Conservation (phyloP, 2,888 invertebrate genomes). For the Mesorhabditis sp. region DNA sequence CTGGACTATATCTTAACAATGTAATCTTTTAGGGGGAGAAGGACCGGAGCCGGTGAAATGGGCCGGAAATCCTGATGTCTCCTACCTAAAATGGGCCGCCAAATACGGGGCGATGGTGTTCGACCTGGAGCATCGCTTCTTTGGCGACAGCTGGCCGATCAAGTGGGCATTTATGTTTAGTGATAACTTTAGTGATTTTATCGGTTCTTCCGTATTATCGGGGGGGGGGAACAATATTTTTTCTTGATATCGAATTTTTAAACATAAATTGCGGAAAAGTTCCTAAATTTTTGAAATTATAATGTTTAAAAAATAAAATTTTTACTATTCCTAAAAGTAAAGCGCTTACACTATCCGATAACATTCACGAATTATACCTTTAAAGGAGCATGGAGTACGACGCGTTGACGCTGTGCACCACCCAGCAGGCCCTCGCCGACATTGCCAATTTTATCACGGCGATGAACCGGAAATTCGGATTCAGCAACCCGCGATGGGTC, state of each 20-base stretch:
- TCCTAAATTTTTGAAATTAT: too few relatives aligned
- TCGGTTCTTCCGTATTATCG: too few relatives aligned
- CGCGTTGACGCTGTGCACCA: conserved; percentile 28
- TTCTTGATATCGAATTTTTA: too few relatives aligned
- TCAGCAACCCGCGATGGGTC: conserved; percentile 47
- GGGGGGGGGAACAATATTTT: too few relatives aligned
- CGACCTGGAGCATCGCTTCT: conserved; percentile 41
- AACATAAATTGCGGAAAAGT: too few relatives aligned
- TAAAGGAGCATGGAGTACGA: conserved; percentile 33
- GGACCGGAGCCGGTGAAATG: conserved; percentile 34
- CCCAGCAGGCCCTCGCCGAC: conserved; percentile 38
- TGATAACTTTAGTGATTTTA: too few relatives aligned
- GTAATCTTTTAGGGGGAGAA: conserved; percentile 18
- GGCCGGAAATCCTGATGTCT: conserved; percentile 25
- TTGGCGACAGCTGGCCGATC: conserved; percentile 36
- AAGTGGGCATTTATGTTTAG: conserved; percentile 13
- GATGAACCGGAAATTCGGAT: conserved; percentile 32
- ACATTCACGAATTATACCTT: neutral
- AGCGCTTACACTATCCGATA: neutral
- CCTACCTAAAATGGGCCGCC: conserved; percentile 33
- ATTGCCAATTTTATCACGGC: conserved; percentile 36
- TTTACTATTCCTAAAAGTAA: too few relatives aligned
- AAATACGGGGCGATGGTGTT: conserved; percentile 36
- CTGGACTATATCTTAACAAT: too few relatives aligned
- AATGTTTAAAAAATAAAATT: too few relatives aligned